Evolutionary conservation across 2,888 invertebrate species (phyloP).

Genomic region (Cotesia congregata): DNA sequence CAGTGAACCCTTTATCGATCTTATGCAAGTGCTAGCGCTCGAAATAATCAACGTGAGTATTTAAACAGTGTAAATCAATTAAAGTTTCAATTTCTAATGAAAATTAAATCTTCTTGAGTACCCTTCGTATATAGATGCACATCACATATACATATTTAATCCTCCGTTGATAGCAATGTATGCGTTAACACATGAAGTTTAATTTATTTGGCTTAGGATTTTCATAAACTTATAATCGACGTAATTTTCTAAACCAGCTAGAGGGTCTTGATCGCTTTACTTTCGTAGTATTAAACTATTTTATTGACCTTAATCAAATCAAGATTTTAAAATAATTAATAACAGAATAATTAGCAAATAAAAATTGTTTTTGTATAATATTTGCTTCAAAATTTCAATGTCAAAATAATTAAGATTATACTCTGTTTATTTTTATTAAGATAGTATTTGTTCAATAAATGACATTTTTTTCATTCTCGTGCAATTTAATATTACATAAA

Average conservation of each 20-base stretch:
- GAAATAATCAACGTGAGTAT: background rate
- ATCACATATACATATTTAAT: background rate
- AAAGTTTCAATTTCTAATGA: background rate
- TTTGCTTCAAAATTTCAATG: too few species aligned
- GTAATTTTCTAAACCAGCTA: background rate
- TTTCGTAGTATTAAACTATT: too few species aligned
- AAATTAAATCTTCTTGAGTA: background rate
- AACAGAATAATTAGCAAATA: too few species aligned
- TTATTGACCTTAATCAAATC: too few species aligned
- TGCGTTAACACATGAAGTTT: background rate
- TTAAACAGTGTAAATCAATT: background rate
- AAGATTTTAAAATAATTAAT: too few species aligned
- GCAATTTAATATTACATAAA: background rate
- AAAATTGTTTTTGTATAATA: too few species aligned
- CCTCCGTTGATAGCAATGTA: background rate
- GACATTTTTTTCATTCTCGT: background rate
- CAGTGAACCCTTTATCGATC: background rate
- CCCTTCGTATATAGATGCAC: background rate
- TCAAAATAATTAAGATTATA: too few species aligned
- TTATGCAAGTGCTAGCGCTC: background rate
- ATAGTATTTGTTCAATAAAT: background rate
- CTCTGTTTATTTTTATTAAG: too few species aligned
- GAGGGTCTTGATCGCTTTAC: background rate
- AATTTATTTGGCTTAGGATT: background rate
- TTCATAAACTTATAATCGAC: background rate